Conservation (phyloP, 37 sponge, comb jelly and placozoan species). For the Aplysina aerophoba region DNA sequence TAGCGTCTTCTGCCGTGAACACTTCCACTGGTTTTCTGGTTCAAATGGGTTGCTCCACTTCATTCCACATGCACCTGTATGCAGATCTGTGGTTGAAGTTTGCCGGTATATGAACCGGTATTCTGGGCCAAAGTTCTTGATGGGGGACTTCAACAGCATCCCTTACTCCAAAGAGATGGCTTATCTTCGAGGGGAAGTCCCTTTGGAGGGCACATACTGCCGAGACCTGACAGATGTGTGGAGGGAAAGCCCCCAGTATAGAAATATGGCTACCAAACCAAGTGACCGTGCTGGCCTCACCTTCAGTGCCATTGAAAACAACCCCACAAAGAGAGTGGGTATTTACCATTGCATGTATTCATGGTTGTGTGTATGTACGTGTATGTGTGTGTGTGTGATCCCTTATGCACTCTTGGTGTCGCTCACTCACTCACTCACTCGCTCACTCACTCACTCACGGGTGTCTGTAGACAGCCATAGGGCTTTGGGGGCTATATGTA, state of each 20-base stretch:
- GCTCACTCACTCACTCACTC: too few species aligned
- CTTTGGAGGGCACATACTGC: conserved; percentile 38
- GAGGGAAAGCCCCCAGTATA: conserved; percentile 16
- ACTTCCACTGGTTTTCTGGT: too few species aligned
- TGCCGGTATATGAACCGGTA: conserved; percentile 43
- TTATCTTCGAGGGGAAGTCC: conserved; percentile 53
- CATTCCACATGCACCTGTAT: too few species aligned
- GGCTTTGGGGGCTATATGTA: too few species aligned
- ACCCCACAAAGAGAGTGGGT: conserved; percentile 53
- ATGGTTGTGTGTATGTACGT: background rate
- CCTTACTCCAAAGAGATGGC: conserved; percentile 57
- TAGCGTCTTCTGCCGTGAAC: too few species aligned
- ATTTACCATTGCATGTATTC: background rate
- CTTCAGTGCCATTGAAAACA: conserved; percentile 47
- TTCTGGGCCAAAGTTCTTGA: conserved; percentile 52
- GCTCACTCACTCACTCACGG: too few species aligned
- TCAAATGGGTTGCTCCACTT: too few species aligned
- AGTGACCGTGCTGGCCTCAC: conserved; percentile 51
- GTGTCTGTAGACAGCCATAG: too few species aligned
- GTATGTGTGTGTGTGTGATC: background rate
- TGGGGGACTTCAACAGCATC: conserved; percentile 84
- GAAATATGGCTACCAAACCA: background rate
- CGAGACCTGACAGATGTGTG: conserved; percentile 50
- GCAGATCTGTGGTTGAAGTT: conserved; percentile 61
- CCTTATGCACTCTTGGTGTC: too few species aligned